phyloP scores from a whole-genome alignment of 2,797 vertebrate genomes.

The Helostoma temminkii region DNA sequence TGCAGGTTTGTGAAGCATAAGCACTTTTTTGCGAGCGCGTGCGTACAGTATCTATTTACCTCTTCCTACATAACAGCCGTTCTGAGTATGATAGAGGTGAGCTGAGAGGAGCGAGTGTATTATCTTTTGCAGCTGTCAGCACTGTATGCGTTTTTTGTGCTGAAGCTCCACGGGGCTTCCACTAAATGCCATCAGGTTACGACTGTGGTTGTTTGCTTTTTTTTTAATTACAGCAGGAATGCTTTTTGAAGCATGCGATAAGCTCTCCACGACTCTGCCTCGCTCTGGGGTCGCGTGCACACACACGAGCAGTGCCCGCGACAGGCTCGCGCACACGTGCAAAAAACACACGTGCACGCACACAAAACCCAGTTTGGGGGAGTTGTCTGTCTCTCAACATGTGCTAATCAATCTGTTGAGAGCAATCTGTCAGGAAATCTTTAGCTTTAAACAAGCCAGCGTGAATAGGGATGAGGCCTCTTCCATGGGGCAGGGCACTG shows the following conservation, averaged over 20 bases:
- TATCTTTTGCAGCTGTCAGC: constrained; percentile 79
- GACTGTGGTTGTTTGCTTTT: constrained; percentile 72
- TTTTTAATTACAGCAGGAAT: constrained; percentile 64
- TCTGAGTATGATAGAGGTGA: constrained; percentile 66
- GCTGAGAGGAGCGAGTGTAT: constrained; percentile 61
- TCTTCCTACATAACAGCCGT: constrained; percentile 58
- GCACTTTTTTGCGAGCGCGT: constrained; percentile 42
- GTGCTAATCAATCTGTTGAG: constrained; percentile 86
- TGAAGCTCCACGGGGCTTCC: constrained; percentile 50
- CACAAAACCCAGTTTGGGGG: constrained; percentile 57
- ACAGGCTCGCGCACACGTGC: constrained; percentile 39
- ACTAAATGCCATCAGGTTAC: constrained; percentile 77
- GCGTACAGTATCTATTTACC: constrained; percentile 55
- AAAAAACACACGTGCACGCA: neutral
- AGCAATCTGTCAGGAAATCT: constrained; percentile 89
- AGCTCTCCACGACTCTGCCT: constrained; percentile 62
- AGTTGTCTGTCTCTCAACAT: constrained; percentile 79
- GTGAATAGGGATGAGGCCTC: constrained; percentile 82
- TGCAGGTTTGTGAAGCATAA: constrained; percentile 35
- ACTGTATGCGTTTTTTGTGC: constrained; percentile 63
- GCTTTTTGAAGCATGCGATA: constrained; percentile 77
- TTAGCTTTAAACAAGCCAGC: constrained; percentile 83
- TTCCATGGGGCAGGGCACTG: constrained; percentile 79
- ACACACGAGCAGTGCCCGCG: constrained; percentile 10
- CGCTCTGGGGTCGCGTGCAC: constrained; percentile 40